phyloP scores from a whole-genome alignment of 2,888 invertebrate genomes.

The Aproaerema taeniolella region DNA sequence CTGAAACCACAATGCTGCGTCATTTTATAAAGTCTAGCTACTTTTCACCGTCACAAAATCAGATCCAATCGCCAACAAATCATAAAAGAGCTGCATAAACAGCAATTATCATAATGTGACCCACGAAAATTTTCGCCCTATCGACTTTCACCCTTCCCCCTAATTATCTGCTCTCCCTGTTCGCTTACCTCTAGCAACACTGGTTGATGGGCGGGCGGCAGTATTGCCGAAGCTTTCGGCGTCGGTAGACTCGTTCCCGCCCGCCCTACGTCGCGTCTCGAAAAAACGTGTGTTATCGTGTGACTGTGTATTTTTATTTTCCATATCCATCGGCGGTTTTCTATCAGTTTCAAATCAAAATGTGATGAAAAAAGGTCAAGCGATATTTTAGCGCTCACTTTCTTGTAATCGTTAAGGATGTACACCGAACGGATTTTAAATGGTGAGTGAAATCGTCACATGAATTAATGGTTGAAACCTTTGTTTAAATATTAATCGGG shows the following conservation, averaged over 20 bases:
- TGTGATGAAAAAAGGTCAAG: conserved; percentile 21
- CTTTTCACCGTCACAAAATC: no score
- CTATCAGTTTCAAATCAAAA: not conserved
- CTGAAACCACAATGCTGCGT: no score
- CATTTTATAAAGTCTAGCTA: no score
- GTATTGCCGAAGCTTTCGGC: conserved; percentile 56
- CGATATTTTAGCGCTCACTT: conserved; percentile 30
- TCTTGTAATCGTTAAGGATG: conserved; percentile 14
- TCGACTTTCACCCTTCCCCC: no score
- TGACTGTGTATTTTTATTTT: conserved; percentile 7
- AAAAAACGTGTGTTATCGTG: conserved; percentile 11
- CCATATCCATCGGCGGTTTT: not conserved
- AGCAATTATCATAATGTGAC: no score
- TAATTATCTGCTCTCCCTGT: no score
- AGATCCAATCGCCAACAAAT: no score
- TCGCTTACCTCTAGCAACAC: conserved; percentile 7
- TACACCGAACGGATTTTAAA: conserved; percentile 5
- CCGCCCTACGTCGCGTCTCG: conserved; percentile 22
- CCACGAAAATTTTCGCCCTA: no score
- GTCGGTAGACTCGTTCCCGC: conserved; percentile 30
- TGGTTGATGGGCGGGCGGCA: conserved; percentile 48
- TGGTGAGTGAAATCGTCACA: conserved; percentile 9
- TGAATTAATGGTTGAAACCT: conserved; percentile 8
- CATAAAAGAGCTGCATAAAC: no score
- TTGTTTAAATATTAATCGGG: conserved; percentile 5